phyloP scores from a whole-genome alignment of 1,140 invertebrate genomes.

The Drosophila busckii region DNA sequence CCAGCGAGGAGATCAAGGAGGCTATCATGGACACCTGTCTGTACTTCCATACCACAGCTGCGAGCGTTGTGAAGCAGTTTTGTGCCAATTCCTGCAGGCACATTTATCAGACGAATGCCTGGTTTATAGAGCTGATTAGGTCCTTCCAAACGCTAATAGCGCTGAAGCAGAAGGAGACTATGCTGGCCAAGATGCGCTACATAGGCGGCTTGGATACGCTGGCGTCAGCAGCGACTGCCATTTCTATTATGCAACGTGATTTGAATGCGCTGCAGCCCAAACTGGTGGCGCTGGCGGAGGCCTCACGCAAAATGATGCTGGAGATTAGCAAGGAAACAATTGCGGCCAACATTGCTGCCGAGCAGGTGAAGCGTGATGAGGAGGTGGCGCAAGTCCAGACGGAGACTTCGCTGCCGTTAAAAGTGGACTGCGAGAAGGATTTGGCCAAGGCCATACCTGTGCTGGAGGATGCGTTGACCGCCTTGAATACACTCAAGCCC shows the following conservation, averaged over 20 bases:
- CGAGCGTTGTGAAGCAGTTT: slow-evolving; percentile 83
- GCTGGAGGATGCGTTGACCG: slow-evolving; percentile 88
- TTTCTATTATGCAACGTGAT: slow-evolving; percentile 90
- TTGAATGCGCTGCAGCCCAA: slow-evolving; percentile 91
- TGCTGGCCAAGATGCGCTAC: slow-evolving; percentile 88
- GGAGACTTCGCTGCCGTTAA: slow-evolving; percentile 88
- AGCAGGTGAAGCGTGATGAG: slow-evolving; percentile 92
- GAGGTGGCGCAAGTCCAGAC: slow-evolving; percentile 94
- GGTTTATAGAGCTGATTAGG: slow-evolving; percentile 92
- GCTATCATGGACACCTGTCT: slow-evolving; percentile 89
- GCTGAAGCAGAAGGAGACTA: slow-evolving; percentile 88
- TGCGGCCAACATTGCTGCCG: slow-evolving; percentile 90
- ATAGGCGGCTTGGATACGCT: slow-evolving; percentile 92
- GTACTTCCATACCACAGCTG: slow-evolving; percentile 90
- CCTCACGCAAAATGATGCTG: slow-evolving; percentile 90
- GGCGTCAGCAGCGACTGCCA: slow-evolving; percentile 87
- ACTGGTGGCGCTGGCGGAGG: slow-evolving; percentile 88
- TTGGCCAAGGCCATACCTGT: slow-evolving; percentile 93
- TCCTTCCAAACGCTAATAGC: slow-evolving; percentile 88
- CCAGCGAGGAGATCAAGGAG: slow-evolving; percentile 83
- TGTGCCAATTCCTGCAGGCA: slow-evolving; percentile 85
- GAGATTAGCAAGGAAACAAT: slow-evolving; percentile 93
- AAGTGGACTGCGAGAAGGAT: slow-evolving; percentile 95
- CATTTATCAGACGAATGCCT: slow-evolving; percentile 94
- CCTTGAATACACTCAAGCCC: slow-evolving; percentile 96